Evolutionary conservation across 2,888 invertebrate genomes (phyloP).

Genomic region (Rhagophthalmus giganteus): DNA sequence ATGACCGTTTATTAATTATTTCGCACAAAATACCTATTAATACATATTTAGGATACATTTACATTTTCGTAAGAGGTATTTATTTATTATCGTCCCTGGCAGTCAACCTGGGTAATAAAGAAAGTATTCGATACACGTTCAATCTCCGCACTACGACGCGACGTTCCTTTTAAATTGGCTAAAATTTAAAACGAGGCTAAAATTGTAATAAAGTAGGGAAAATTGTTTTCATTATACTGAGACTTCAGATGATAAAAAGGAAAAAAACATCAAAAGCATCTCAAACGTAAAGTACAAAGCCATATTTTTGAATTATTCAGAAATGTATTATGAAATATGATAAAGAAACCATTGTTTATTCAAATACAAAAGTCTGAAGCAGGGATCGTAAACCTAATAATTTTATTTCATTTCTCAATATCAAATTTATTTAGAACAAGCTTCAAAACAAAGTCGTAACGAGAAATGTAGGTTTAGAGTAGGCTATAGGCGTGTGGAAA

Average conservation of each 20-base stretch:
- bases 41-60: no score
- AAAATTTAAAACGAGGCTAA: neutral
- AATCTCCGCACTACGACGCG: no score
- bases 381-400: slow-evolving; percentile 28
- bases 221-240: slow-evolving; percentile 6
- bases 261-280: slow-evolving; percentile 22
- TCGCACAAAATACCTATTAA: no score
- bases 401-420: slow-evolving; percentile 33
- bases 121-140: no score
- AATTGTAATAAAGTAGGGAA: slow-evolving; percentile 1
- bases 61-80: no score
- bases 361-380: slow-evolving; percentile 26
- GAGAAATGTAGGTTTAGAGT: slow-evolving; percentile 43
- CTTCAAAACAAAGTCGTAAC: slow-evolving; percentile 50
- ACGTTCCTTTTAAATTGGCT: no score
- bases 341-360: slow-evolving; percentile 28
- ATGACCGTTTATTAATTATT: no score
- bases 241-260: slow-evolving; percentile 1
- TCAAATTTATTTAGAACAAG: slow-evolving; percentile 44
- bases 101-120: no score
- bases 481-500: slow-evolving; percentile 35
- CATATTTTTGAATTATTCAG: slow-evolving; percentile 26
- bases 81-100: no score
- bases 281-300: slow-evolving; percentile 19
- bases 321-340: slow-evolving; percentile 23